Base-by-base conservation (phyloP, 2,888 invertebrate genomes). In the Linnaemya vulpina region DNA sequence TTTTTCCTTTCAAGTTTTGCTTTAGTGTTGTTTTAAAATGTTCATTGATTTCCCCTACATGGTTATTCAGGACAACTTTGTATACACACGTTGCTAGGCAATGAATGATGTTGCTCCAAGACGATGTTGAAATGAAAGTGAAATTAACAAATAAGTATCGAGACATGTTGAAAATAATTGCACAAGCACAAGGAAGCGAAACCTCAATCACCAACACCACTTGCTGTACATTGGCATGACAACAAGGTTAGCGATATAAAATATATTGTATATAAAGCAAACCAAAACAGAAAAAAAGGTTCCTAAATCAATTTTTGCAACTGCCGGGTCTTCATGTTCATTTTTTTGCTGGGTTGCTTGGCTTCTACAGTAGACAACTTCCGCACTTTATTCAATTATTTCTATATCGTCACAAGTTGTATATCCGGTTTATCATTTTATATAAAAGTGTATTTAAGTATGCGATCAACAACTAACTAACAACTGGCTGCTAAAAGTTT, bases 41-140 rank as follows among this genome's bases (percentile, higher is more conserved):
- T 55, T 38, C 62, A 63, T 53, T 30, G 53, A 58, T 79, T 73
- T 53, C 22, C 76, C 65, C 13, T 71, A 77, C 30, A 71, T 83
- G 82, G 76, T 71, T 67, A 83, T 71, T 73, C 82, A 60, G 82
- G 71, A 83, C 82, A 83, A 73, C 71, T 73, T 71, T 58, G 55
- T 53, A 53, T 67, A 8, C 35, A 35, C 68, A n/a, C 67, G 67
- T 62, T 74, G 58, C 63, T 58, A 30, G 46, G 46, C 43, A 55
- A 55, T 71, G 49, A 49, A 65, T 71, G 71, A 58, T 73, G 51
- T 67, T 75, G 74, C 65, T 53, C 58, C 53, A 70, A 70, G 78
- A 43, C 68, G 58, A 58, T 78, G 70, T 74, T 75, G 65, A 75
- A 85, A 85, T 79, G 85, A 85, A 82, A 85, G 85, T 85, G 85